Conservation (phyloP, 1,140 invertebrate species). For the Pseudomyrmex sp. region DNA sequence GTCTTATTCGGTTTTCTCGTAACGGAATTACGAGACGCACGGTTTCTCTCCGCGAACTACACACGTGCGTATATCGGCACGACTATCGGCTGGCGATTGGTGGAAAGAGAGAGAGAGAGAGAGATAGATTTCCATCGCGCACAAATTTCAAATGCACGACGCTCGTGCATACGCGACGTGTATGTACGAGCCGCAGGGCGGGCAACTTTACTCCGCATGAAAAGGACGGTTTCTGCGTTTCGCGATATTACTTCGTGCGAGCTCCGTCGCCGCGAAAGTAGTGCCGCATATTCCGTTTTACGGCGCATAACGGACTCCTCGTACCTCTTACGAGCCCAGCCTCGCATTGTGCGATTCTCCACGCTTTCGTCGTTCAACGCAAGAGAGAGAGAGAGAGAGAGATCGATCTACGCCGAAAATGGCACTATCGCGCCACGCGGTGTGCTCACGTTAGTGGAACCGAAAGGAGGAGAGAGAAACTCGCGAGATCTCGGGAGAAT, state of each 20-base stretch:
- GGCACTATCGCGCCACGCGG: neutral
- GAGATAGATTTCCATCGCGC: neutral
- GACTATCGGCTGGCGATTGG: neutral
- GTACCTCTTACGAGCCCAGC: conserved; percentile 57
- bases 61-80: neutral
- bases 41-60: conserved; percentile 1
- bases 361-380: conserved; percentile 13
- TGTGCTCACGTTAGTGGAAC: neutral
- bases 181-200: conserved; percentile 3
- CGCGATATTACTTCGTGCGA: conserved; percentile 75
- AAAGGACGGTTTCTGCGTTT: conserved; percentile 64
- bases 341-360: conserved; percentile 52
- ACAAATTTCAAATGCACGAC: neutral
- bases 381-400: neutral
- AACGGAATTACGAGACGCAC: conserved; percentile 71
- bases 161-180: neutral
- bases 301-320: conserved; percentile 73
- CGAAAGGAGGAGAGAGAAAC: neutral
- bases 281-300: conserved; percentile 80
- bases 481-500: neutral
- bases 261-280: conserved; percentile 65
- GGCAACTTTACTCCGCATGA: conserved; percentile 32
- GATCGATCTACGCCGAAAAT: conserved; percentile 49
- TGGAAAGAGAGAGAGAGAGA: too few species aligned
- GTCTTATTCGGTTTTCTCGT: conserved; percentile 80